phyloP scores from a whole-genome alignment of 2,797 vertebrate species.

The Poeciliopsis presidionis region DNA sequence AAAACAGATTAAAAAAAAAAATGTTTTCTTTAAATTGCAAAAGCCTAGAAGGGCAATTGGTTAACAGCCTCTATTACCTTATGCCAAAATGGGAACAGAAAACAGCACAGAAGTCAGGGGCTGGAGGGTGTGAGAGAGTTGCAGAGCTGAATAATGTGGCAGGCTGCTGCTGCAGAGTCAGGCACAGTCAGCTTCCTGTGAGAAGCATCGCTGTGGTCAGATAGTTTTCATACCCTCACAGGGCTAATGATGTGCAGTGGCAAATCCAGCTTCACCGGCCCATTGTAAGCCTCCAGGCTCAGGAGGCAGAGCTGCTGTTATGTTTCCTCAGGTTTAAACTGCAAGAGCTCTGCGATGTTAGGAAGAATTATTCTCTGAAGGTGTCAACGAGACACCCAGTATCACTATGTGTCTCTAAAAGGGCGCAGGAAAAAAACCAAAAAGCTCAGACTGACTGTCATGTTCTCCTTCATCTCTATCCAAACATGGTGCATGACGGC shows the following conservation, averaged over 20 bases:
- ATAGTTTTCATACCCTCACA: slow-evolving; percentile 17
- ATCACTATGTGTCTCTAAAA: neutral
- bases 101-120: neutral
- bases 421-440: neutral
- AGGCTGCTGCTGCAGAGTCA: slow-evolving; percentile 26
- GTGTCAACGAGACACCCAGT: slow-evolving; percentile 1
- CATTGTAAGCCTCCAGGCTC: slow-evolving; percentile 29
- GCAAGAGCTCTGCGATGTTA: neutral
- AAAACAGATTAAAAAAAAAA: neutral
- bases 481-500: neutral
- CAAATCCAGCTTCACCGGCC: slow-evolving; percentile 33
- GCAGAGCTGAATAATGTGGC: slow-evolving; percentile 8
- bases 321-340: slow-evolving; percentile 5
- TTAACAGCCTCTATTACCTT: neutral
- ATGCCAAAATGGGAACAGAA: neutral
- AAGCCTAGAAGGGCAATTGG: neutral
- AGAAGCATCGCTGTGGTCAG: slow-evolving; percentile 15
- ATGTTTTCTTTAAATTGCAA: neutral
- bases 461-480: neutral
- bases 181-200: slow-evolving; percentile 38
- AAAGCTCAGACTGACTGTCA: neutral
- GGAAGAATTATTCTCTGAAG: slow-evolving; percentile 9
- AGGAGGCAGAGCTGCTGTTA: slow-evolving; percentile 15
- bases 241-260: slow-evolving; percentile 20
- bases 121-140: neutral